A percentile compares a stretch with the other conserved stretches of the same genome.
Conservation (phyloP, 30 jellyfish, hydroid and myxozoan genomes). For the Turritopsis dohrnii region DNA sequence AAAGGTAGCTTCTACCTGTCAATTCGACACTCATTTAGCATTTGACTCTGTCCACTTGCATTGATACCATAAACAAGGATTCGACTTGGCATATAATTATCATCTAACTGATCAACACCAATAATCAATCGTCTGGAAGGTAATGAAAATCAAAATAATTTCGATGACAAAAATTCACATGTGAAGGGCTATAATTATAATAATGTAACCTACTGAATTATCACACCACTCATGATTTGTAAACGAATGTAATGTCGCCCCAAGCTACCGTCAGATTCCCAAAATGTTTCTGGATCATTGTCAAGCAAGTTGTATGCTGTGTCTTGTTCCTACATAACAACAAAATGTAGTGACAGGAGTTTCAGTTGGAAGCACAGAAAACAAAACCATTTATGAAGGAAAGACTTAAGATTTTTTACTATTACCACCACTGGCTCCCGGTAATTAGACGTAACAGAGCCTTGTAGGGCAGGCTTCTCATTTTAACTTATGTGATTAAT, state of each 20-base stretch:
- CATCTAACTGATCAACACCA: conserved; percentile 78
- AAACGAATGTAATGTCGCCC: conserved; percentile 73
- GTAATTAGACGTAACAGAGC: too few species aligned
- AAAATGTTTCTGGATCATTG: conserved; percentile 65
- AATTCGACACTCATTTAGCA: conserved; percentile 54
- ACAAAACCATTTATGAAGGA: too few species aligned
- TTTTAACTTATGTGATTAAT: too few species aligned
- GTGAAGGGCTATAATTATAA: too few species aligned
- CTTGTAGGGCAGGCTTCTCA: too few species aligned
- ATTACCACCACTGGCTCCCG: too few species aligned
- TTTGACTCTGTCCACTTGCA: conserved; percentile 36
- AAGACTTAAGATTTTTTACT: too few species aligned
- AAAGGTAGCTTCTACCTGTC: conserved; percentile 42
- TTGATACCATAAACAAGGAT: conserved; percentile 55
- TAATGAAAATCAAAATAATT: not conserved
- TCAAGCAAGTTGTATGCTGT: conserved; percentile 56
- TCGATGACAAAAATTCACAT: not conserved
- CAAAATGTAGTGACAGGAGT: too few species aligned
- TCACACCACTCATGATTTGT: conserved; percentile 67
- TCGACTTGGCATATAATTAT: conserved; percentile 74
- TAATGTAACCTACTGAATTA: conserved; percentile 53
- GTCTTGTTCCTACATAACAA: conserved; percentile 46
- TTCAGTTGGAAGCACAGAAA: too few species aligned
- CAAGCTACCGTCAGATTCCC: conserved; percentile 92
- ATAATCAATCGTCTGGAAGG: conserved; percentile 45